Conservation (phyloP, 2,888 invertebrate genomes). For the Neuroscelio doddi region DNA sequence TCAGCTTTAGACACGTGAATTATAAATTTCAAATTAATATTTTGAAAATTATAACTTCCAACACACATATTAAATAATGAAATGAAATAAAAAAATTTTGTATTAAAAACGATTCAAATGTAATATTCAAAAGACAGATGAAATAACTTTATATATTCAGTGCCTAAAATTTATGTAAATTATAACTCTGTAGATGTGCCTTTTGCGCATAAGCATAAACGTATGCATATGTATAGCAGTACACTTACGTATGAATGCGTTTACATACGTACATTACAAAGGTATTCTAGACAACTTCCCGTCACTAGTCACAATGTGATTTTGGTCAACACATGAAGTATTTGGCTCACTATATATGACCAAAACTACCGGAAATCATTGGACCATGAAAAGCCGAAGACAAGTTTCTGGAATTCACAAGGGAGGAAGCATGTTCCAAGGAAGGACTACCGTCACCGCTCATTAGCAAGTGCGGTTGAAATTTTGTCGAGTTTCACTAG, state of each 20-base stretch:
- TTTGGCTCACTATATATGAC: constrained; percentile 47
- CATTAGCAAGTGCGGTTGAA: constrained; percentile 65
- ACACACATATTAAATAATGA: too few species aligned
- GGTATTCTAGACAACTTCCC: constrained; percentile 37
- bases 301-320: constrained; percentile 38
- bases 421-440: constrained; percentile 35
- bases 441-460: constrained; percentile 54
- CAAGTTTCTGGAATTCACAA: constrained; percentile 45
- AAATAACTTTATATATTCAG: too few species aligned
- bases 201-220: neutral
- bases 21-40: too few species aligned
- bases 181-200: too few species aligned
- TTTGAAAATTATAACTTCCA: too few species aligned
- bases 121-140: too few species aligned
- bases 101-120: too few species aligned
- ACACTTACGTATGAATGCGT: neutral
- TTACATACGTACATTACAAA: constrained; percentile 16
- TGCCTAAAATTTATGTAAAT: too few species aligned
- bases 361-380: constrained; percentile 45
- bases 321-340: constrained; percentile 30
- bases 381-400: constrained; percentile 42
- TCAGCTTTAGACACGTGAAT: too few species aligned
- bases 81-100: too few species aligned
- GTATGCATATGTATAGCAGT: neutral
- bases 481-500: constrained; percentile 59